Conservation (phyloP, 2,113 vertebrate genomes). For the Sphyrna mokarran region DNA sequence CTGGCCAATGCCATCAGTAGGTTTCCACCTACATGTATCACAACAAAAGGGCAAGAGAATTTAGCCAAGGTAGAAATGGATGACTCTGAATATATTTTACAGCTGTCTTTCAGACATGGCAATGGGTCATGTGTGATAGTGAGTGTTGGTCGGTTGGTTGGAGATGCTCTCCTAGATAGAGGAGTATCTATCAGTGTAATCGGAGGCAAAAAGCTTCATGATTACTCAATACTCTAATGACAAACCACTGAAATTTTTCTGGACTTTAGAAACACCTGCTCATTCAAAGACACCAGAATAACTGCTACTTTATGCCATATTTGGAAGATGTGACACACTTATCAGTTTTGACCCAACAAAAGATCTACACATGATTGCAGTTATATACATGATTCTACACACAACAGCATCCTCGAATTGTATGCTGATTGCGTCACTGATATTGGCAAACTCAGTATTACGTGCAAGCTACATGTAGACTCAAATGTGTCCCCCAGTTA, state of each 20-base stretch:
- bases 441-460: not conserved
- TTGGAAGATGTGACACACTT: not conserved
- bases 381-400: not conserved
- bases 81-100: too few species aligned
- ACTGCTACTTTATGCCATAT: not conserved
- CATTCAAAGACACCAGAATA: not conserved
- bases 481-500: too few species aligned
- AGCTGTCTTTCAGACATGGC: too few species aligned
- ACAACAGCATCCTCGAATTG: not conserved
- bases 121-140: too few species aligned
- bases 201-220: not conserved
- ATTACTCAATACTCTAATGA: not conserved
- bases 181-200: not conserved
- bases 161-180: not conserved
- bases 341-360: not conserved
- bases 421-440: not conserved
- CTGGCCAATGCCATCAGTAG: not conserved
- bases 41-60: not conserved
- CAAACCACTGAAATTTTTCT: not conserved
- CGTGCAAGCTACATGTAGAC: not conserved
- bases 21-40: not conserved
- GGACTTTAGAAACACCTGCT: not conserved
- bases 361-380: not conserved
- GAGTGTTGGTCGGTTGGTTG: not conserved
- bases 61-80: too few species aligned